Base-by-base conservation (phyloP, 2,113 vertebrate genomes). In the Petrocephalus zakoni region DNA sequence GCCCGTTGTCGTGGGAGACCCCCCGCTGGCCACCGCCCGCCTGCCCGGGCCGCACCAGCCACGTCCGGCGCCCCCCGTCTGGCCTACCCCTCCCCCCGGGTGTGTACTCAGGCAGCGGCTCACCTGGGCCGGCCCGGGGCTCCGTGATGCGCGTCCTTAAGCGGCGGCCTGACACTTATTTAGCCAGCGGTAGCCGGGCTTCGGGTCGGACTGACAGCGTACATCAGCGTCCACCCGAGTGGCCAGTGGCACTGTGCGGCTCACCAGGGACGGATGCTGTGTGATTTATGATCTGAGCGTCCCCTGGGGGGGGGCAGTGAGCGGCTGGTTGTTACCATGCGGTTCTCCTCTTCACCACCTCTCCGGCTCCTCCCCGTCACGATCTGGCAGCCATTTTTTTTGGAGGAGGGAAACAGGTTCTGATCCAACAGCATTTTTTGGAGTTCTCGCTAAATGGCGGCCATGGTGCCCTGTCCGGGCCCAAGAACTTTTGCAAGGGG, bases 241-340 rank as follows among this genome's bases (percentile, higher is more conserved):
- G 87, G 93, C 92, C 91, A 91, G 90, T 93, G 94, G 91, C 93
- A 42, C 95, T 93, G 90, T 15, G 58, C 93, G 91, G 94, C 95
- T 93, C 91, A 90, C 92, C 94, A 94, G 95, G 94, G 93, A 96
- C 94, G 93, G 95, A 94, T 94, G 93, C 94, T 95, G 91, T 93
- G 89, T 96, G 96, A 97, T 96, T 96, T 94, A 96, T 96, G 95
- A 96, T 96, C 95, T 93, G 93, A 90, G 91, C 90, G 90, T 94
- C 94, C 91, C 91, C 17, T 5, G 72, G 72, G 72, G 72, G 93
- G 92, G 93, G 90, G 91, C 85, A 90, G 87, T 85, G 58, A 46
- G 11, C 91, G 75, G 75, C 86, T 61, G 84, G 90, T 89, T 87
- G 88, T 2, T 52, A 56, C 53, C 42, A 61, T n/a, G 5, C 47